These are phyloP conservation scores for Colossoma macropomum DNA, from an alignment of 2,113 vertebrate genomes.

Conservation along the genomic window DNA sequence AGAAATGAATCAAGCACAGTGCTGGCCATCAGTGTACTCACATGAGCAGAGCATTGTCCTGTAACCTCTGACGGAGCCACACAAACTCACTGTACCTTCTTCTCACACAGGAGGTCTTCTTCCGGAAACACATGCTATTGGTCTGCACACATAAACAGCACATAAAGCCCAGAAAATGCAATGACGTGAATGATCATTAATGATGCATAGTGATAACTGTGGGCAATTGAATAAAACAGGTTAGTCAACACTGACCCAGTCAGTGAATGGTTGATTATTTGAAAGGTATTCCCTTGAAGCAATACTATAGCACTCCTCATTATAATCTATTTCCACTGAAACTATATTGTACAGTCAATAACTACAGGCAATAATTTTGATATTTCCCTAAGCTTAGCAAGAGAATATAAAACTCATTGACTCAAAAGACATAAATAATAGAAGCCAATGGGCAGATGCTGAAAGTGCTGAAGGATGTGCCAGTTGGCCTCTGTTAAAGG, in stretches of 20 bases:
- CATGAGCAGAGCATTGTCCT: slow-evolving; percentile 88
- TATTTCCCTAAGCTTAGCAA: too few relatives aligned
- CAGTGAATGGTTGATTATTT: not conserved
- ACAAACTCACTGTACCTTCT: slow-evolving; percentile 93
- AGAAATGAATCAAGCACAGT: not conserved
- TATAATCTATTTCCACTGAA: not conserved
- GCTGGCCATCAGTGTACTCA: slow-evolving; percentile 67
- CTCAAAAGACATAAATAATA: too few relatives aligned
- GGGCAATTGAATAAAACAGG: too few relatives aligned
- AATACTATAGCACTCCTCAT: not conserved
- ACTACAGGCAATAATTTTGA: too few relatives aligned
- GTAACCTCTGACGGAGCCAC: slow-evolving; percentile 91
- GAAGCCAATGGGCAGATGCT: too few relatives aligned
- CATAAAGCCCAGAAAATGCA: not conserved
- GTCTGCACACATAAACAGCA: slow-evolving; percentile 74
- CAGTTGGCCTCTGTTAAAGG: too few relatives aligned
- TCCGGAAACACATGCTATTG: slow-evolving; percentile 94
- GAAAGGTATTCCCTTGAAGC: not conserved
- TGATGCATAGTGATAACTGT: too few relatives aligned
- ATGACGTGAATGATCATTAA: too few relatives aligned
- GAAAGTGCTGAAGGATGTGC: too few relatives aligned
- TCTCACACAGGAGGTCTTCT: slow-evolving; percentile 89
- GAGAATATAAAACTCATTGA: too few relatives aligned
- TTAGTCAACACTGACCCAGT: not conserved
- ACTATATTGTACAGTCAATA: not conserved